phyloP scores from a whole-genome alignment of 2,888 invertebrate genomes.

The Lasioglossum vierecki region DNA sequence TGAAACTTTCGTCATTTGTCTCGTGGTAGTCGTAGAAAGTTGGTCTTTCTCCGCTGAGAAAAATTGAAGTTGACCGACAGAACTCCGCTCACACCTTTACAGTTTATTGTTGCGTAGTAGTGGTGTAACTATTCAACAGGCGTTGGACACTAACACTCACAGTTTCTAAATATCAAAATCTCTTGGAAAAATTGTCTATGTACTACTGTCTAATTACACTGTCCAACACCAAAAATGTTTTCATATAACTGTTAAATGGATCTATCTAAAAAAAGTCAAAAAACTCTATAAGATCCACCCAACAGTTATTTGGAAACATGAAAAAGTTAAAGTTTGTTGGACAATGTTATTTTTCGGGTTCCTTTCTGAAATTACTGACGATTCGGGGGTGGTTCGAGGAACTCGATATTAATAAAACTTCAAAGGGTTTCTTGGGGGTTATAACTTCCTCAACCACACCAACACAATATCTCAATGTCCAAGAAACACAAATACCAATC shows the following conservation, averaged over 20 bases:
- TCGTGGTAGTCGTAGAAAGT: neutral
- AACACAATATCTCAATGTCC: neutral
- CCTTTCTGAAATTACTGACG: neutral
- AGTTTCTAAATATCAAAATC: neutral
- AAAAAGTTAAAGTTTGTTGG: no score
- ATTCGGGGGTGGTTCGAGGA: neutral
- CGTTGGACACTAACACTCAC: no score
- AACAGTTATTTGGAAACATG: no score
- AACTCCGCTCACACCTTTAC: neutral
- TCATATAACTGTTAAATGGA: no score
- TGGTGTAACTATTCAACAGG: neutral
- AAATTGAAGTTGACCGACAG: neutral
- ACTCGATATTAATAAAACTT: neutral
- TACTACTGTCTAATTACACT: neutral
- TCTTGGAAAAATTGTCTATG: neutral
- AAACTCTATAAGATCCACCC: no score
- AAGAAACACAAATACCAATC: neutral
- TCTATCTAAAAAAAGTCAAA: no score
- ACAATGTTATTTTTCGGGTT: neutral
- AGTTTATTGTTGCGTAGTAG: neutral
- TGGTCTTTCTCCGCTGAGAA: neutral
- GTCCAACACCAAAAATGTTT: no score
- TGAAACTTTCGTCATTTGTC: constrained; percentile 9
- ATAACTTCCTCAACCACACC: neutral
- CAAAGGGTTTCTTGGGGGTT: neutral